Base-by-base conservation (phyloP, 2,888 invertebrate species). In the Rugalucina vietnamica region DNA sequence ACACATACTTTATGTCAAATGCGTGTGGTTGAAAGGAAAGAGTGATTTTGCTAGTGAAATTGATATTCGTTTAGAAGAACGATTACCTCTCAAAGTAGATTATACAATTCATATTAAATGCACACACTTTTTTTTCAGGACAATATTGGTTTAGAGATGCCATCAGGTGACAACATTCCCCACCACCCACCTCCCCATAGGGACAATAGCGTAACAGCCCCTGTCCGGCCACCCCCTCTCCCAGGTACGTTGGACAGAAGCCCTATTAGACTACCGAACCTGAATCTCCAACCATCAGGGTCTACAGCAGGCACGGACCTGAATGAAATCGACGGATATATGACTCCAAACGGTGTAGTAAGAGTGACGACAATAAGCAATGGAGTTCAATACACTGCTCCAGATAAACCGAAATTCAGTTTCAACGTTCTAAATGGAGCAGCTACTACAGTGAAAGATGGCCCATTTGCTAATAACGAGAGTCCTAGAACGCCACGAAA, bases 391-490 rank as follows among this genome's bases (percentile, higher is more conserved):
- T 81, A 81, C 69, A 77, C 84, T n/a, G 84, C 84, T 3, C 84
- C 84, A 49, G 73, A 85, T 71, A 82, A 82, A 65, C 80, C 82
- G 0, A 80, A 77, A n/a, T 71, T 76, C n/a, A 85, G 72, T 21
- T 65, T 65, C 29, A 2, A 65, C 4, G 1, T 34, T 18, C 8
- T 12, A 29, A 65, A 65, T 10, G n/a, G n/a, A n/a, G n/a, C n/a
- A n/a, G 65, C 18, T 18, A n/a, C n/a, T n/a, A n/a, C n/a, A 18
- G 14, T 32, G 1, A 21, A 21, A 5, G 34, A 8, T 18, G 34
- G 65, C 18, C 32, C 32, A 18, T 21, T 29, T 34, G 18, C 65
- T 12, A 34, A 34, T 34, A 65, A 18, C 21, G 18, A 65, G 4
- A 65, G 65, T 29, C 65, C 65, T 34, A 65, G 34, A 1, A 34